A percentile compares a stretch with the other conserved stretches of the same genome.
phyloP scores from a whole-genome alignment of 2,888 invertebrate genomes.

The Drosophila pegasa region DNA sequence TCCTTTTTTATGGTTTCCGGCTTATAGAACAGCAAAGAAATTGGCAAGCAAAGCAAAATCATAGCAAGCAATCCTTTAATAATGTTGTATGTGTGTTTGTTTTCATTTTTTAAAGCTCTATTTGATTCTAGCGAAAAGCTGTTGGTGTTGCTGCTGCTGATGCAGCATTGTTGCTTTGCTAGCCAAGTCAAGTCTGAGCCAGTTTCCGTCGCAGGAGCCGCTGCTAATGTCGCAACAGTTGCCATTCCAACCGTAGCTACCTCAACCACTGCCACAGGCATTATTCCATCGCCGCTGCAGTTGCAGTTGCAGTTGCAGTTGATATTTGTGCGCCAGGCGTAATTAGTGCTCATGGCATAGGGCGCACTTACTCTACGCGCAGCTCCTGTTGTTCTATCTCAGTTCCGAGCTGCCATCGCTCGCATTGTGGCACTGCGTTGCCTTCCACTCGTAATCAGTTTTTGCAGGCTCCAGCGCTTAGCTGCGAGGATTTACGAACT shows the following conservation, averaged over 20 bases:
- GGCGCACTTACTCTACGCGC: slow-evolving; percentile 68
- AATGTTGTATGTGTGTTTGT: slow-evolving; percentile 47
- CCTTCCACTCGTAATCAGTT: slow-evolving; percentile 77
- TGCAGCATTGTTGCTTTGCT: slow-evolving; percentile 64
- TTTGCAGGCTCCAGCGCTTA: slow-evolving; percentile 57
- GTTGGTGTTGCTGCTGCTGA: slow-evolving; percentile 29
- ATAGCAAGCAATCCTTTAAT: slow-evolving; percentile 63
- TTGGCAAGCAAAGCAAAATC: slow-evolving; percentile 67
- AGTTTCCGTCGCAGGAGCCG: slow-evolving; percentile 63
- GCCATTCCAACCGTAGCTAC: slow-evolving; percentile 27
- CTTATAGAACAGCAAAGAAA: slow-evolving; percentile 68
- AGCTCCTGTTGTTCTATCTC: slow-evolving; percentile 37
- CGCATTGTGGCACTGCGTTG: slow-evolving; percentile 38
- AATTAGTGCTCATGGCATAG: slow-evolving; percentile 78
- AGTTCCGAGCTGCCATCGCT: slow-evolving; percentile 36
- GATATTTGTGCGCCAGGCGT: slow-evolving; percentile 67
- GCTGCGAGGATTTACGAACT: slow-evolving; percentile 67
- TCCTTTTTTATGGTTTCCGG: slow-evolving; percentile 80
- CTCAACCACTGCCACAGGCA: slow-evolving; percentile 20
- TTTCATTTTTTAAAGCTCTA: slow-evolving; percentile 50
- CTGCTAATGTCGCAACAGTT: slow-evolving; percentile 75
- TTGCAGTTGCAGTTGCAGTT: slow-evolving; percentile 49
- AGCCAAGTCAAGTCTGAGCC: slow-evolving; percentile 73
- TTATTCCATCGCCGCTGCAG: slow-evolving; percentile 1
- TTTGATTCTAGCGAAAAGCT: slow-evolving; percentile 25